A percentile compares a stretch with the other conserved stretches of the same genome.
These are phyloP conservation scores for Dermochelys coriacea DNA, from an alignment of 2,797 vertebrate species.

Conservation along the genomic window DNA sequence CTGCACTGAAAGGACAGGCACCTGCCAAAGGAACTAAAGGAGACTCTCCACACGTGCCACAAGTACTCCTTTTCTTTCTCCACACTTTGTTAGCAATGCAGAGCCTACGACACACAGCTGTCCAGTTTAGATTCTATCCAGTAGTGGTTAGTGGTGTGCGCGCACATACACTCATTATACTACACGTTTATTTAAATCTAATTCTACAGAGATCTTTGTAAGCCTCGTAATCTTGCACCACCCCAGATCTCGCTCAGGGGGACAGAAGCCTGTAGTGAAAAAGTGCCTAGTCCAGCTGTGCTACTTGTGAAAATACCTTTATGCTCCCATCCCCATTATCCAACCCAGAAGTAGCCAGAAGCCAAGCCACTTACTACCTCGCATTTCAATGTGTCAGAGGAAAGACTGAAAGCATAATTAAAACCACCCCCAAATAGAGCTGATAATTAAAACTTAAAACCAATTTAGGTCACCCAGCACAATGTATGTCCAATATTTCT, in stretches of 20 bases:
- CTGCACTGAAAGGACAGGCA: background rate
- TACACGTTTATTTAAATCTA: background rate
- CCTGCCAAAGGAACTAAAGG: background rate
- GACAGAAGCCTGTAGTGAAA: background rate
- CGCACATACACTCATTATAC: no score
- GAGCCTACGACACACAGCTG: background rate
- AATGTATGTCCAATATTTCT: background rate
- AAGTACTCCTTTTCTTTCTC: no score
- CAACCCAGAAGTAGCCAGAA: no score
- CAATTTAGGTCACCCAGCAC: accelerated
- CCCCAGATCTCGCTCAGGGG: accelerated
- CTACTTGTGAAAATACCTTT: accelerated
- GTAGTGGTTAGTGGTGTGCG: background rate
- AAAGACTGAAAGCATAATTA: background rate
- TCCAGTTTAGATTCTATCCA: background rate
- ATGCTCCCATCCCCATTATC: background rate
- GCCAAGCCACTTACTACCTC: background rate
- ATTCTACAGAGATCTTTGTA: background rate
- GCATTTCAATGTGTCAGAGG: background rate
- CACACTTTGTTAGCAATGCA: background rate
- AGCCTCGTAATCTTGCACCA: accelerated
- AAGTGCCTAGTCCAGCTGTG: accelerated
- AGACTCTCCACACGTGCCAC: background rate
- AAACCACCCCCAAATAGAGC: background rate
- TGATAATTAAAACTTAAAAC: accelerated